A percentile compares a stretch with the other conserved stretches of the same genome.
Evolutionary conservation across 2,888 invertebrate species (phyloP).

Genomic region (Amphiduros pacificus): DNA sequence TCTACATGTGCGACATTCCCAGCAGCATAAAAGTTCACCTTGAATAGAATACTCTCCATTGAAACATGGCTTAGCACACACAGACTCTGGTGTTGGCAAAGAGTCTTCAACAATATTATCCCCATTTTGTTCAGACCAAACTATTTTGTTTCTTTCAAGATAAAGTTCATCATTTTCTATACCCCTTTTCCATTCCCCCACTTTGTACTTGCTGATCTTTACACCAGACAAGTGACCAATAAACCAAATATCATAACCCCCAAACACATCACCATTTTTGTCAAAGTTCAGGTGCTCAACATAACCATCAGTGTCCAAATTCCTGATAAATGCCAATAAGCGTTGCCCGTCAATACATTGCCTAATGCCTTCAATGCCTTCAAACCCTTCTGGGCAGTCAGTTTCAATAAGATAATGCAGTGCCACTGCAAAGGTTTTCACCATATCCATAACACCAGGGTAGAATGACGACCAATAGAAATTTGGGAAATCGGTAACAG

Average conservation of each 20-base stretch:
- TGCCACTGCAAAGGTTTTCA: constrained; percentile 32
- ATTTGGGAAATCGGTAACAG: background rate
- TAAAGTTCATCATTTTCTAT: too few species aligned
- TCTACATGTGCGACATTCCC: constrained; percentile 23
- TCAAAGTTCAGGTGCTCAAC: background rate
- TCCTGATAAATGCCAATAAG: constrained; percentile 32
- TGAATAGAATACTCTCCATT: constrained; percentile 17
- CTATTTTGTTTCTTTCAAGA: too few species aligned
- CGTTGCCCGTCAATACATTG: constrained; percentile 31
- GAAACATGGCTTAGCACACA: constrained; percentile 19
- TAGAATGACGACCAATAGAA: background rate
- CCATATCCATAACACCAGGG: constrained; percentile 4
- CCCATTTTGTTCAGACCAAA: too few species aligned
- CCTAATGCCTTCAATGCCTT: constrained; percentile 17
- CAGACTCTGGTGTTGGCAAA: too few species aligned
- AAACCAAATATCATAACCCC: constrained; percentile 13
- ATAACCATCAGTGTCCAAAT: constrained; percentile 12
- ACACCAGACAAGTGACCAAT: too few species aligned
- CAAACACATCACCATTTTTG: constrained; percentile 6
- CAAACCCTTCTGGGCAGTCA: constrained; percentile 29
- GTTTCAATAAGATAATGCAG: constrained; percentile 31
- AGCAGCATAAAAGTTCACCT: constrained; percentile 23
- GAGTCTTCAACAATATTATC: too few species aligned
- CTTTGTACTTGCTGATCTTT: too few species aligned
- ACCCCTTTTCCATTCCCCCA: too few species aligned